Conservation (phyloP, 2,113 vertebrate species). For the Chaetodon auriga region DNA sequence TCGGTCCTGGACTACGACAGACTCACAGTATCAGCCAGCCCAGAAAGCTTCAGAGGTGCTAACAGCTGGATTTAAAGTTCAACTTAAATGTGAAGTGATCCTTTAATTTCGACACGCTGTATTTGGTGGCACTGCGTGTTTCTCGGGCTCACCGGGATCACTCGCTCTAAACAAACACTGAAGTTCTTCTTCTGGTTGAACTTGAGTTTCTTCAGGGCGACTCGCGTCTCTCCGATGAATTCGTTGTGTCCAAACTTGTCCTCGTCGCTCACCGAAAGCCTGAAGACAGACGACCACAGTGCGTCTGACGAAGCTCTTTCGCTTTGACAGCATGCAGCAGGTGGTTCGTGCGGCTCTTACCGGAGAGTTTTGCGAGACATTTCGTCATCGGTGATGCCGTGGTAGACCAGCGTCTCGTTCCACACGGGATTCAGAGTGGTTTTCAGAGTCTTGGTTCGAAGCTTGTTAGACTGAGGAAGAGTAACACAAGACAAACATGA, state of each 20-base stretch:
- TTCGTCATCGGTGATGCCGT: slow-evolving; percentile 94
- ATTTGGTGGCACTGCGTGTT: neutral
- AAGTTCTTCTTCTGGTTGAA: slow-evolving; percentile 94
- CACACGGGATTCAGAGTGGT: slow-evolving; percentile 93
- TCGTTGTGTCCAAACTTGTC: slow-evolving; percentile 98
- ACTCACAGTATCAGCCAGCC: no score
- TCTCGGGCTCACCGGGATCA: slow-evolving; percentile 86
- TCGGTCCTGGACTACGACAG: no score
- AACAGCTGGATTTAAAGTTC: no score
- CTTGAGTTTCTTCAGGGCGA: slow-evolving; percentile 95
- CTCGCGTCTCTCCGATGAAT: slow-evolving; percentile 95
- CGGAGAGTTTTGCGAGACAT: slow-evolving; percentile 95
- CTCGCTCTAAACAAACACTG: slow-evolving; percentile 94
- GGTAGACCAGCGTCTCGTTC: slow-evolving; percentile 94
- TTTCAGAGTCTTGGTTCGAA: slow-evolving; percentile 93
- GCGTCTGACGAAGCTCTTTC: neutral
- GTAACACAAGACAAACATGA: neutral
- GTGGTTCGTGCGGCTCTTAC: slow-evolving; percentile 57
- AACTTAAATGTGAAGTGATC: neutral
- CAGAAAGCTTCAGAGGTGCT: no score
- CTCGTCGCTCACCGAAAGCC: slow-evolving; percentile 95
- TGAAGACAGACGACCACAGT: slow-evolving; percentile 59
- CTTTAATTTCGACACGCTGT: neutral
- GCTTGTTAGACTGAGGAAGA: slow-evolving; percentile 90
- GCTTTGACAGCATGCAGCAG: no score